A percentile compares a stretch with the other conserved stretches of the same genome.
phyloP scores from a whole-genome alignment of 2,797 vertebrate species.

The Propithecus perrieri region DNA sequence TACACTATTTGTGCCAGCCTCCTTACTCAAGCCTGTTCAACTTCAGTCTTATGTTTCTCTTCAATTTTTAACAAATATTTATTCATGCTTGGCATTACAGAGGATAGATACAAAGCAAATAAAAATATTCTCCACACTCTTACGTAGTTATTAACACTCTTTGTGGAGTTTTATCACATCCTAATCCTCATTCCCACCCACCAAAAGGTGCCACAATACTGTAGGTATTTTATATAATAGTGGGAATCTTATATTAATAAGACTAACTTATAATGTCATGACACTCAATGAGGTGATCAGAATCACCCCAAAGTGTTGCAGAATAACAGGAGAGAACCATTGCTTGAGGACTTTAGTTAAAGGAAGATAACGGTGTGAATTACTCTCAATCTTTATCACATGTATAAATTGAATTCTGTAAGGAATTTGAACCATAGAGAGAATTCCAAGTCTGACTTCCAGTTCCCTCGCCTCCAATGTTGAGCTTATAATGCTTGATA shows the following conservation, averaged over 20 bases:
- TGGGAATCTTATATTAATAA: background rate
- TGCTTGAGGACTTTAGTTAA: background rate
- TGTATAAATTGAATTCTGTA: background rate
- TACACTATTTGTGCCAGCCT: background rate
- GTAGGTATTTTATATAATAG: background rate
- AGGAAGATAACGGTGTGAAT: background rate
- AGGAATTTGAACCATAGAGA: constrained; percentile 1
- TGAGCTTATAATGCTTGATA: background rate
- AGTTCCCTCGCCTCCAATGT: background rate
- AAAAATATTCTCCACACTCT: background rate
- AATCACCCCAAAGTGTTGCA: background rate
- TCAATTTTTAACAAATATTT: background rate
- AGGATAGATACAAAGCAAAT: background rate
- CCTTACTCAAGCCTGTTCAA: background rate
- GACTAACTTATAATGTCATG: background rate
- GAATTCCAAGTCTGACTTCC: background rate
- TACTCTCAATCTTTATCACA: background rate
- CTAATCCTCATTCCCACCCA: background rate
- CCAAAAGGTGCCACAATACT: background rate
- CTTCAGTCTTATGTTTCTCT: background rate
- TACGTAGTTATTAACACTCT: background rate
- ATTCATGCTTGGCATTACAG: background rate
- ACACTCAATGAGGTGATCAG: background rate
- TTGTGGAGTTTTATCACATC: background rate
- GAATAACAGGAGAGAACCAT: background rate